Conservation (phyloP, 1,140 invertebrate genomes). For the Fopius arisanus region DNA sequence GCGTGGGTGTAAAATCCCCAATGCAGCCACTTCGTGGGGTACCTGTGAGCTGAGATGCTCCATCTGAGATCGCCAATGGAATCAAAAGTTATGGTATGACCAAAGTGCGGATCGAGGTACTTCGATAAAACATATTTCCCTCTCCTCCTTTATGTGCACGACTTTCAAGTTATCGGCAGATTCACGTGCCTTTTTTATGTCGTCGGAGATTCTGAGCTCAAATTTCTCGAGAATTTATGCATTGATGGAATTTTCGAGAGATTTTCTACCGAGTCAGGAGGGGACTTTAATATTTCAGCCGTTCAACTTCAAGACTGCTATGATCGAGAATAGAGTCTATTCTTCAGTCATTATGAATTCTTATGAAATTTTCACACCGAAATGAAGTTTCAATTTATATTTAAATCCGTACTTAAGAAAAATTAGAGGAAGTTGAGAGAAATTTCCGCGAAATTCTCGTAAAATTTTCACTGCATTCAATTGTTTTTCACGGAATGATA, state of each 20-base stretch:
- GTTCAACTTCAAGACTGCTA: too few species aligned
- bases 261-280: background rate
- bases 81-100: conserved; percentile 15
- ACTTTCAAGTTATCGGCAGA: background rate
- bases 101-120: conserved; percentile 13
- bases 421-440: too few species aligned
- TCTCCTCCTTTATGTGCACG: background rate
- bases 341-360: too few species aligned
- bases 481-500: too few species aligned
- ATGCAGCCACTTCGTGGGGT: background rate
- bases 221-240: background rate
- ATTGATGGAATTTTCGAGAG: background rate
- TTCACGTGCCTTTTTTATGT: background rate
- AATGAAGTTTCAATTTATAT: too few species aligned
- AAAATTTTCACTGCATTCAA: too few species aligned
- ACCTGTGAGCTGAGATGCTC: background rate
- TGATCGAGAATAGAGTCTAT: too few species aligned
- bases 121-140: conserved; percentile 12
- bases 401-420: too few species aligned
- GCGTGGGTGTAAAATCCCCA: background rate
- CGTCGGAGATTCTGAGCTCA: background rate
- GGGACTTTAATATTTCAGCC: background rate
- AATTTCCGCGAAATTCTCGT: too few species aligned
- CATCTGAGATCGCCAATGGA: conserved; percentile 5
- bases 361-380: too few species aligned